These are phyloP conservation scores for Theonella swinhoei DNA, from an alignment of 37 sponge, comb jelly and placozoan species.

Conservation along the genomic window DNA sequence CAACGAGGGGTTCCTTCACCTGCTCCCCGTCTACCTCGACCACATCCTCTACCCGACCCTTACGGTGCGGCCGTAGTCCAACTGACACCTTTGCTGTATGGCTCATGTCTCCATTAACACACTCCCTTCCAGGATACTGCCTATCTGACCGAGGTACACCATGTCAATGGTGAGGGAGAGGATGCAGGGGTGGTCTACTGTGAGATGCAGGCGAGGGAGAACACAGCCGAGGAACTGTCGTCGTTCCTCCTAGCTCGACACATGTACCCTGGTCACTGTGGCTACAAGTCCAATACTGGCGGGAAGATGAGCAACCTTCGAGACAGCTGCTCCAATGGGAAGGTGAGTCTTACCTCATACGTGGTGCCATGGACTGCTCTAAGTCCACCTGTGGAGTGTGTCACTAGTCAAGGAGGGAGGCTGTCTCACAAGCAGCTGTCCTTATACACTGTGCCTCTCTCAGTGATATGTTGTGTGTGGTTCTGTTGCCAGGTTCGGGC, in stretches of 20 bases:
- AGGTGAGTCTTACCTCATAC: constrained; percentile 37
- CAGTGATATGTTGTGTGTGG: too few relatives aligned
- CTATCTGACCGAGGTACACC: constrained; percentile 94
- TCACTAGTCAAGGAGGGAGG: too few relatives aligned
- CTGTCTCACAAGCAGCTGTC: too few relatives aligned
- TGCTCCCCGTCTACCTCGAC: constrained; percentile 94
- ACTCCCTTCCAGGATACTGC: constrained; percentile 87
- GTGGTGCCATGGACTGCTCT: too few relatives aligned
- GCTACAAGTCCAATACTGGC: constrained; percentile 93
- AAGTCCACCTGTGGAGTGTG: too few relatives aligned
- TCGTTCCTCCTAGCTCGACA: constrained; percentile 60
- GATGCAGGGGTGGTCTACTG: constrained; percentile 99
- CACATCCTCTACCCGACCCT: constrained; percentile 98
- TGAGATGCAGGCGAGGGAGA: constrained; percentile 97
- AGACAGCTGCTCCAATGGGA: constrained; percentile 76
- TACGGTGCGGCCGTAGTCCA: constrained; percentile 70
- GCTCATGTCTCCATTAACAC: too few relatives aligned
- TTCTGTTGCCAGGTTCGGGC: constrained; percentile 52
- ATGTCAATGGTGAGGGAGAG: constrained; percentile 89
- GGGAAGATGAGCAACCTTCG: constrained; percentile 85
- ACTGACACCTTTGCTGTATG: too few relatives aligned
- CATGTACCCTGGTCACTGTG: constrained; percentile 91
- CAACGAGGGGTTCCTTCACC: constrained; percentile 88
- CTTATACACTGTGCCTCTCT: too few relatives aligned
- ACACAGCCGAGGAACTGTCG: constrained; percentile 66